Evolutionary conservation across 2,888 invertebrate genomes (phyloP), one percentile per base, ranked within the genome.

Genomic region (Acheta domesticus): DNA sequence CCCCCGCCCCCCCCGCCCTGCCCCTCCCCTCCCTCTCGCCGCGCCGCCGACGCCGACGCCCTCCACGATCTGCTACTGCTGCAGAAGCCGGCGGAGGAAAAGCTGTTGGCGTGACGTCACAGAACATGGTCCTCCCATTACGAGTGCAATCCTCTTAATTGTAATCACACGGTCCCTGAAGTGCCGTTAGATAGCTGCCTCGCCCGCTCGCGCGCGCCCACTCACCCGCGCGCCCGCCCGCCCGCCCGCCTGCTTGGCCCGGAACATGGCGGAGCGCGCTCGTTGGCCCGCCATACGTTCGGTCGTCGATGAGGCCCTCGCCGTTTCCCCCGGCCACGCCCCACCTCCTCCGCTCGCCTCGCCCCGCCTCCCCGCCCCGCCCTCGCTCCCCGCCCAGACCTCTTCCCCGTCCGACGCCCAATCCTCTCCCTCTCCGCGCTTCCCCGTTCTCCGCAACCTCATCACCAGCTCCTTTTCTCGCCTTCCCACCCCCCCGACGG

Each of bases 61-160:
- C n/a, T 62, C 62, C 62, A 14, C n/a, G 14, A 19, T n/a, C 62
- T 19, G 16, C 62, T 62, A 14, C n/a, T 62, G 16, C 62, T 62
- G 14, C 62, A 14, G 16, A 19, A 14, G 14, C 16, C 48, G 76
- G 76, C 16, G 76, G 48, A n/a, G 76, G 36, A 36, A n/a, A 48
- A 48, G 49, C 77, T 74, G 12, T 74, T 62, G 49, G 77, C 75
- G 80, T 80, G 80, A 78, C 78, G 80, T 80, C 80, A 80, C 80
- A 48, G 77, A 75, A 80, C 80, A 80, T 77, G 80, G 75, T 74
- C 74, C 77, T 49, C 74, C 80, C 80, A 80, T 80, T 80, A 80
- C 80, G 76, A 76, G 36, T 76, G 76, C 80, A 80, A 80, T 80
- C 80, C 80, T 80, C 80, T 80, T 80, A 80, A 78, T 80, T 80